Base-by-base conservation (phyloP, 2,113 vertebrate species). In the Pogona vitticeps region DNA sequence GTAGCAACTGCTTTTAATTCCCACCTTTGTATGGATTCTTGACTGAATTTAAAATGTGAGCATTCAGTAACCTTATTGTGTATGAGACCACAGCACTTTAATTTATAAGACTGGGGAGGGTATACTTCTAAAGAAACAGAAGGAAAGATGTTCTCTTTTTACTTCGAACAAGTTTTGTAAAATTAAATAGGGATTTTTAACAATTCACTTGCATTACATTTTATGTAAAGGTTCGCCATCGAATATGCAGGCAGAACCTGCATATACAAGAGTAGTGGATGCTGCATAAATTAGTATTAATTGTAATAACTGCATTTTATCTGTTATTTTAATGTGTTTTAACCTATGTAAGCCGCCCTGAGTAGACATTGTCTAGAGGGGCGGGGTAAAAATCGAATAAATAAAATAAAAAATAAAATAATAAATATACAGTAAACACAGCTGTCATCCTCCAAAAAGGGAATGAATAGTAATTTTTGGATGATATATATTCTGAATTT, bases 11-110 rank as follows among this genome's bases (percentile, higher is more conserved):
- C 68, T 2, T 63, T 52, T 82, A 23, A 76, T 86, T 42, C 70
- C 79, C 77, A 15, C 10, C 26, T 1, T 0, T 40, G 3, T 0
- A 0, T 3, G 40, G 7, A 58, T 76, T 70, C 59, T 68, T 56
- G 28, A 59, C 3, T 78, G 3, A 65, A 33, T 78, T 38, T 84
- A 83, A 75, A 67, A 76, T 89, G 82, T 61, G 76, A 88, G 63
- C 40, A 92, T 58, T 46, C 76, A 52, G 52, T 42, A 40, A 80
- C 38, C 65, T 76, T 71, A 12, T 56, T 79, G 42, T 36, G 26
- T 3, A 28, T 31, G 6, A 14, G 23, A 33, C n/a, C 17, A 3
- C 26, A 75, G 9, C 42, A 26, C 36, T 81, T 67, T 80, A 72
- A 42, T 46, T 59, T 71, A 75, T 40, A 80, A 42, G 42, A 73